These are phyloP conservation scores for Pinna nobilis DNA, from an alignment of 1,140 invertebrate genomes.

Conservation along the genomic window DNA sequence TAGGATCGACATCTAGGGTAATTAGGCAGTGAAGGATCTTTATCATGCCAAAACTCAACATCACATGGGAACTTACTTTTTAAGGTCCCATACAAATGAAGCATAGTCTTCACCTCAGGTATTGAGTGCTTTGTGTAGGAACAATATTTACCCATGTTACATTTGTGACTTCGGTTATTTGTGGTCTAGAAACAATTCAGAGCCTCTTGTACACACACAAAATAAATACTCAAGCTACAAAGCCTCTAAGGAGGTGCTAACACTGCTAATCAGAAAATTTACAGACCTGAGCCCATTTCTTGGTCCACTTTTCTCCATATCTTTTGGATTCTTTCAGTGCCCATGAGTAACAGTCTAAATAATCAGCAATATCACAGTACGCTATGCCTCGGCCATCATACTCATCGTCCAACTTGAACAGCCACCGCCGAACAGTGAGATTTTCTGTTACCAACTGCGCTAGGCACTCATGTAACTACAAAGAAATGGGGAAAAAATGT, in stretches of 20 bases:
- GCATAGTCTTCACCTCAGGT: no score
- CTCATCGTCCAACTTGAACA: slow-evolving; percentile 73
- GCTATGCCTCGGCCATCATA: slow-evolving; percentile 73
- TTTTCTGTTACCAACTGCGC: slow-evolving; percentile 74
- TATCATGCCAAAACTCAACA: no score
- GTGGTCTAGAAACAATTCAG: no score
- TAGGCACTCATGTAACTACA: slow-evolving; percentile 72
- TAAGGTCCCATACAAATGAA: no score
- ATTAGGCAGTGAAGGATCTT: no score
- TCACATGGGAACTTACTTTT: no score
- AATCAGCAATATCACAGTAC: slow-evolving; percentile 67
- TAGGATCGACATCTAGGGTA: no score
- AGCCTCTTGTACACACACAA: no score
- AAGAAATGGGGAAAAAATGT: slow-evolving; percentile 24
- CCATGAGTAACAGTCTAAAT: slow-evolving; percentile 72
- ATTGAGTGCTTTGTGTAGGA: no score
- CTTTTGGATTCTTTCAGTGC: slow-evolving; percentile 70
- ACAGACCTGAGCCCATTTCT: slow-evolving; percentile 74
- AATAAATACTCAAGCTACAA: neutral
- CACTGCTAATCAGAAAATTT: neutral
- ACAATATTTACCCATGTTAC: no score
- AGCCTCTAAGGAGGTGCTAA: no score
- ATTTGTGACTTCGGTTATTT: no score
- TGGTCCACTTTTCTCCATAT: slow-evolving; percentile 74
- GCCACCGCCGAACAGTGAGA: slow-evolving; percentile 70